Conservation (phyloP, 2,888 invertebrate species). For the Biston betularia region DNA sequence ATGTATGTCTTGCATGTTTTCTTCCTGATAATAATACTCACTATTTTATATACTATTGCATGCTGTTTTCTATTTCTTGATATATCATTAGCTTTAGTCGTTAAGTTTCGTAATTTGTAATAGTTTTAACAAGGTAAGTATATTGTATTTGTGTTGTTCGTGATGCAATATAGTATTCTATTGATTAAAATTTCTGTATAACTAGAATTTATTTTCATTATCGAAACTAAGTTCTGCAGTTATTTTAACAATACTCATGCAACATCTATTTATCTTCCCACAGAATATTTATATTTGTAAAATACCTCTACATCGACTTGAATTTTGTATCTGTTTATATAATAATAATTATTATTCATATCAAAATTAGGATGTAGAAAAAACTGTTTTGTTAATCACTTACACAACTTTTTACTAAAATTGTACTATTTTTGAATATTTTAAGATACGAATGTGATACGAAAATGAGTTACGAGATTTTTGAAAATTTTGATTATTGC, state of each 20-base stretch:
- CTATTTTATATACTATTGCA: constrained; percentile 24
- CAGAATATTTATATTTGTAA: not conserved
- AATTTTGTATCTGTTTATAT: not conserved
- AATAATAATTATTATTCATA: no score
- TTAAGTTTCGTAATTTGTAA: not conserved
- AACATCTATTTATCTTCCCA: not conserved
- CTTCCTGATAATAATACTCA: constrained; percentile 1
- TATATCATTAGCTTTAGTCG: constrained; percentile 13
- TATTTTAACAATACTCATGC: not conserved
- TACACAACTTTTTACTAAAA: no score
- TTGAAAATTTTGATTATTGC: constrained; percentile 5
- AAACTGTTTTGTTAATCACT: no score
- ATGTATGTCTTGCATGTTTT: constrained; percentile 29
- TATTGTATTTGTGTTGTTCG: constrained; percentile 15
- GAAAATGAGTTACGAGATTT: constrained; percentile 32
- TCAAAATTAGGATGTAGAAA: no score
- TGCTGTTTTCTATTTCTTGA: constrained; percentile 17
- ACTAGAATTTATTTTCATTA: constrained; percentile 8
- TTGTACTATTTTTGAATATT: not conserved
- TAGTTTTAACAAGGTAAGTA: constrained; percentile 23
- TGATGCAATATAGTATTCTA: constrained; percentile 3
- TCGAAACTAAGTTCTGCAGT: not conserved
- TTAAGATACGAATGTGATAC: constrained; percentile 8
- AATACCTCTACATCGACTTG: no score
- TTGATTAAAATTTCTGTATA: constrained; percentile 1